Percentiles rank a stretch among this genome's conserved stretches.
These are phyloP conservation scores for Penaeus japonicus DNA, from an alignment of 1,140 invertebrate species.

Conservation along the genomic window DNA sequence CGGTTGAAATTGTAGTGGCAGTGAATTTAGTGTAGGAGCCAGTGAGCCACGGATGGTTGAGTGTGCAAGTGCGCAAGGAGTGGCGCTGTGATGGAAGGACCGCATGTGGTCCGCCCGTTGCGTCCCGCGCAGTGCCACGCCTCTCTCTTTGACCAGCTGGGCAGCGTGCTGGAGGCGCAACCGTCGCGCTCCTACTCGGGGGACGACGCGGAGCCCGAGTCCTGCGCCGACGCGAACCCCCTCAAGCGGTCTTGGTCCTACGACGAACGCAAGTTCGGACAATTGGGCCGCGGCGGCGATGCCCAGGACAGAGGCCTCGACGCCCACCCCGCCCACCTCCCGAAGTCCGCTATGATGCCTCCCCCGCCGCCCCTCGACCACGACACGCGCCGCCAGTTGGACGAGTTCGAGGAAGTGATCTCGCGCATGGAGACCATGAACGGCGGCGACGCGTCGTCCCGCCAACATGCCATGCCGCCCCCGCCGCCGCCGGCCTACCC, in stretches of 20 bases:
- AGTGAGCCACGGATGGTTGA: neutral
- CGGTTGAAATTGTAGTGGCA: neutral
- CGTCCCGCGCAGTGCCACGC: conserved; percentile 28
- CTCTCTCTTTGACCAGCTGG: conserved; percentile 26
- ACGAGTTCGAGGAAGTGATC: conserved; percentile 59
- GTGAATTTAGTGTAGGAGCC: neutral
- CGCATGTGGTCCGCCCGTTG: neutral
- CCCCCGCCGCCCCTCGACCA: neutral
- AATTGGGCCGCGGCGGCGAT: neutral
- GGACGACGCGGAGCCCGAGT: neutral
- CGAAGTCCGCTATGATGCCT: neutral
- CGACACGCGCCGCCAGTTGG: conserved; percentile 47
- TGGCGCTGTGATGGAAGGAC: conserved; percentile 19
- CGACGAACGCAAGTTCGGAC: no score
- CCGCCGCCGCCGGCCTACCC: neutral
- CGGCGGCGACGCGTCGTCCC: conserved; percentile 68
- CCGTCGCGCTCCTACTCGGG: neutral
- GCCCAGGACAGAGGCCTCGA: neutral
- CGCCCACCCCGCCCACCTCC: neutral
- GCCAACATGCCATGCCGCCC: no score
- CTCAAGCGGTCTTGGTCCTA: no score
- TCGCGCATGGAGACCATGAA: conserved; percentile 52
- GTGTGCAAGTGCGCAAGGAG: neutral
- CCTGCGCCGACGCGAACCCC: neutral
- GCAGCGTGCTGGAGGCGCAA: neutral